Conservation (phyloP, 2,888 invertebrate genomes). For the Amphipoea oculea region DNA sequence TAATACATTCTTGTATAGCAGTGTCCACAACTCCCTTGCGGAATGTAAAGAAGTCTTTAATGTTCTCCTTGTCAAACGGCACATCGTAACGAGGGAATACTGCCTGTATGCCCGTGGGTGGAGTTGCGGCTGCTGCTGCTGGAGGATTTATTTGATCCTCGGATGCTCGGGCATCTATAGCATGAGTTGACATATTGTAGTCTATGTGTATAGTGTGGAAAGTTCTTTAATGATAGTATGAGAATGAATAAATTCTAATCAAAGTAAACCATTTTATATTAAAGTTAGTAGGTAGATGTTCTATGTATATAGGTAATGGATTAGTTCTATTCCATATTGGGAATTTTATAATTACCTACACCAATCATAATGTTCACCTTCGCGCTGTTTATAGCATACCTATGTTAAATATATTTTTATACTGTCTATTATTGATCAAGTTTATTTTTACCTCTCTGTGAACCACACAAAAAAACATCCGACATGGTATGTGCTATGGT, state of each 20-base stretch:
- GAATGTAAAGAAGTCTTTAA: slow-evolving; percentile 93
- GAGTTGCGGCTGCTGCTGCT: slow-evolving; percentile 76
- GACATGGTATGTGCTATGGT: slow-evolving; percentile 37
- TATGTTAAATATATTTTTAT: slow-evolving; percentile 15
- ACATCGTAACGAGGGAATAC: slow-evolving; percentile 86
- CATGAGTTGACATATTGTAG: slow-evolving; percentile 25
- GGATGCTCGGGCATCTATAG: slow-evolving; percentile 79
- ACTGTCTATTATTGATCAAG: not conserved
- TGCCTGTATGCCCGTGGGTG: slow-evolving; percentile 75
- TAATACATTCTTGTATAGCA: slow-evolving; percentile 93
- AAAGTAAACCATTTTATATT: slow-evolving; percentile 3
- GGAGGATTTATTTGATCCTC: slow-evolving; percentile 74
- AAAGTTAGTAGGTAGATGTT: slow-evolving; percentile 2
- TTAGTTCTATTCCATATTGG: slow-evolving; percentile 19
- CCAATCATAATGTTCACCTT: slow-evolving; percentile 37
- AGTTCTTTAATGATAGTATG: slow-evolving; percentile 25
- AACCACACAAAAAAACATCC: slow-evolving; percentile 37
- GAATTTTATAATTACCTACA: not conserved
- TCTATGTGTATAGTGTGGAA: not conserved
- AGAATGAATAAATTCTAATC: not conserved
- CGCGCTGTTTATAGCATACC: slow-evolving; percentile 4
- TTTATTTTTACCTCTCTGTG: slow-evolving; percentile 48
- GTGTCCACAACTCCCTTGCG: slow-evolving; percentile 93
- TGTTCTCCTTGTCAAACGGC: slow-evolving; percentile 90
- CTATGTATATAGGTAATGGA: slow-evolving; percentile 8